A percentile compares a stretch with the other conserved stretches of the same genome.
Conservation (phyloP, 2,888 invertebrate species). For the Philaethria dido region DNA sequence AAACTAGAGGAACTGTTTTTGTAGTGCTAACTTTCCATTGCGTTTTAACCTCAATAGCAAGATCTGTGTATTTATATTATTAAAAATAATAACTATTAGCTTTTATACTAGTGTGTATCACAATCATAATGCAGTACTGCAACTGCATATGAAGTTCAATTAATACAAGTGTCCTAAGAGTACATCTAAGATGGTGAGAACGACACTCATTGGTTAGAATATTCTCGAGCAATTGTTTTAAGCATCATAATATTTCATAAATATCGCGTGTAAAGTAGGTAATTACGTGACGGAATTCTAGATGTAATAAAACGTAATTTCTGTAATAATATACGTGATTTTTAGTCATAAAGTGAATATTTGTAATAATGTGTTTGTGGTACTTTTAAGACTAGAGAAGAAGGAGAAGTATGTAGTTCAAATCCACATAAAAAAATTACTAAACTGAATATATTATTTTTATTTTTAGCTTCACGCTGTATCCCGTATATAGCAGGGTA, state of each 20-base stretch:
- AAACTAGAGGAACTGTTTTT: too few species aligned
- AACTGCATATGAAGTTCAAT: slow-evolving; percentile 14
- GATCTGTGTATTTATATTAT: too few species aligned
- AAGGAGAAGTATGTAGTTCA: too few species aligned
- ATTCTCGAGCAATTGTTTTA: slow-evolving; percentile 7
- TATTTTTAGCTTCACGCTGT: too few species aligned
- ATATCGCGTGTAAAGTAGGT: background rate
- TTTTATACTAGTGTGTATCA: too few species aligned
- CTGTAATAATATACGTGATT: slow-evolving; percentile 18
- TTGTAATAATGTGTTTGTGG: background rate
- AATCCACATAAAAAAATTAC: too few species aligned
- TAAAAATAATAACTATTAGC: too few species aligned
- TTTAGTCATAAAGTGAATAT: slow-evolving; percentile 3
- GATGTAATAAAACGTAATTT: slow-evolving; percentile 3
- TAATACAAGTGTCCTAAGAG: slow-evolving; percentile 17
- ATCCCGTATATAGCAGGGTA: too few species aligned
- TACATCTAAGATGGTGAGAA: slow-evolving; percentile 20
- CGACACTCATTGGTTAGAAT: slow-evolving; percentile 2
- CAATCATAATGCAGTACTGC: slow-evolving; percentile 7
- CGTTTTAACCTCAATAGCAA: too few species aligned
- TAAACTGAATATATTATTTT: too few species aligned
- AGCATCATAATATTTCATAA: slow-evolving; percentile 4
- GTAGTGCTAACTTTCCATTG: too few species aligned
- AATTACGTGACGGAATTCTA: slow-evolving; percentile 1
- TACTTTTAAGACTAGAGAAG: too few species aligned